These are phyloP conservation scores for Montipora capricornis DNA, from an alignment of 64 coral and sea anemone species.

Conservation along the genomic window DNA sequence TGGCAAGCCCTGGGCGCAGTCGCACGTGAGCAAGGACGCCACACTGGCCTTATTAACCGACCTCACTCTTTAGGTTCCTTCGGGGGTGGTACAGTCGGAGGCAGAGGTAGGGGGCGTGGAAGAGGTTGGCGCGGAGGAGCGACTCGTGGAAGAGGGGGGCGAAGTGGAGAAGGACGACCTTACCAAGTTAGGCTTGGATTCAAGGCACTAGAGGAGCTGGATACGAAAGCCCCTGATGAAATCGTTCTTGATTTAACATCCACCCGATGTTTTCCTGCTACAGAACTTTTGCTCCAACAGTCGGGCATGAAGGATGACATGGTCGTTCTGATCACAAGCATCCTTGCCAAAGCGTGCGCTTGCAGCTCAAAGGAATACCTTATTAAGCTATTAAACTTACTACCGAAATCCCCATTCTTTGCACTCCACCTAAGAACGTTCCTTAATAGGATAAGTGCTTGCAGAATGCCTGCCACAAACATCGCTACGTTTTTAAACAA, in stretches of 20 bases:
- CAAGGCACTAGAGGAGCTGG: conserved; percentile 29
- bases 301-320: conserved; percentile 27
- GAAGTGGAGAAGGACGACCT: not conserved
- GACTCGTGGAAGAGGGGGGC: not conserved
- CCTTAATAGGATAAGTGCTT: conserved; percentile 32
- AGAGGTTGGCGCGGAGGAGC: not conserved
- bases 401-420: conserved; percentile 33
- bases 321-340: conserved; percentile 22
- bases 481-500: not conserved
- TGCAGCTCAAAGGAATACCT: conserved; percentile 29
- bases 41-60: no score
- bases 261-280: conserved; percentile 54
- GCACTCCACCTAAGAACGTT: conserved; percentile 2
- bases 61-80: no score
- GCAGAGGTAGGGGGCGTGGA: no score
- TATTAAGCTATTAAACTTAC: conserved; percentile 33
- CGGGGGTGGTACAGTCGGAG: no score
- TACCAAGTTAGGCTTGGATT: conserved; percentile 31
- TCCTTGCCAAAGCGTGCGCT: conserved; percentile 25
- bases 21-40: no score
- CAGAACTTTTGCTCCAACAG: conserved; percentile 10
- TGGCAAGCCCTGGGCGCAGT: no score
- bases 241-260: conserved; percentile 71
- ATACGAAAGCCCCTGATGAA: conserved; percentile 52
- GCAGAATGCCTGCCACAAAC: not conserved